These are phyloP conservation scores for Scotopteryx bipunctaria DNA, from an alignment of 2,888 invertebrate species.

Conservation along the genomic window DNA sequence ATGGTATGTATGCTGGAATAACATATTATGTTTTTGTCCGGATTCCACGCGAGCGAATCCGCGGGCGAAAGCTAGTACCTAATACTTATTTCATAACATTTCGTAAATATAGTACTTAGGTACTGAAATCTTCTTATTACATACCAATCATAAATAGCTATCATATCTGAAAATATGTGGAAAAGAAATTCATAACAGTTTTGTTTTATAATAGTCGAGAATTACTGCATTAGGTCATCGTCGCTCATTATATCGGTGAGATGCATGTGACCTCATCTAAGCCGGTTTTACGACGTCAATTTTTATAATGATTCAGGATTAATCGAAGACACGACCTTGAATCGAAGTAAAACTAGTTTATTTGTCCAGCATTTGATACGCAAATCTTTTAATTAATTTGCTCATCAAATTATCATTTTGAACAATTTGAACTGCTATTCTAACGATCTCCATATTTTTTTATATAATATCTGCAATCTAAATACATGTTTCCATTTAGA, in stretches of 20 bases:
- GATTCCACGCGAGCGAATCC: no score
- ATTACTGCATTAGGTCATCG: conserved; percentile 58
- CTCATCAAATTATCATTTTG: conserved; percentile 11
- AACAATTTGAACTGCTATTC: conserved; percentile 1
- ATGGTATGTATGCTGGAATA: no score
- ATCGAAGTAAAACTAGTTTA: conserved; percentile 50
- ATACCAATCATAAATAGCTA: no score
- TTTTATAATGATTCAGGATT: conserved; percentile 45
- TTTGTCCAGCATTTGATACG: conserved; percentile 22
- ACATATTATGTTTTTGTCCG: no score
- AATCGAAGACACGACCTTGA: conserved; percentile 53
- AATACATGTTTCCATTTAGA: no score
- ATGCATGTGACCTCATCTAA: conserved; percentile 59
- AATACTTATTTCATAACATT: no score
- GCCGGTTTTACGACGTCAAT: conserved; percentile 30
- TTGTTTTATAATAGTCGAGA: conserved; percentile 40
- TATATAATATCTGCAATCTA: no score
- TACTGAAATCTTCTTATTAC: no score
- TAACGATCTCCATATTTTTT: no score
- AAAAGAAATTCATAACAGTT: conserved; percentile 31
- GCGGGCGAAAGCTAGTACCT: no score
- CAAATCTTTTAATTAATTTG: conserved; percentile 34
- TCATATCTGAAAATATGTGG: background rate
- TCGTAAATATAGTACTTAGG: no score
- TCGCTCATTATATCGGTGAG: conserved; percentile 66